phyloP scores from a whole-genome alignment of 2,113 vertebrate genomes.

The Myrmophylax atrothorax region DNA sequence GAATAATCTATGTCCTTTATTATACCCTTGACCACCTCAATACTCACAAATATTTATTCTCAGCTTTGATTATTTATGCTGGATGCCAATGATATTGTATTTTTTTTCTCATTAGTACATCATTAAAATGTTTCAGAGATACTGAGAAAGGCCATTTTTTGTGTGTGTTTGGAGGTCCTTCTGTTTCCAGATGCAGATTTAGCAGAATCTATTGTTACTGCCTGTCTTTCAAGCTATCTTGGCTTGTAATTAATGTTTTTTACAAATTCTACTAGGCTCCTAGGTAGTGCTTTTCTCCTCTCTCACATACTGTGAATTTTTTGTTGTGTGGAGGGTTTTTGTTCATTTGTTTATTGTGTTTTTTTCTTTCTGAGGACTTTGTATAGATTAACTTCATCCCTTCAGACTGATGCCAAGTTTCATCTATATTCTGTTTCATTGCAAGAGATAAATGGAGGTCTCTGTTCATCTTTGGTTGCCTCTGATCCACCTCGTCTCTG shows the following conservation, averaged over 20 bases:
- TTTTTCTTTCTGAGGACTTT: neutral
- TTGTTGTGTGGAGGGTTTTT: neutral
- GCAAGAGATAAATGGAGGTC: slow-evolving; percentile 12
- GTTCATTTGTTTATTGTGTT: rapidly evolving
- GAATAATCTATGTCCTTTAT: neutral
- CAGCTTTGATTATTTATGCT: neutral
- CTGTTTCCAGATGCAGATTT: neutral
- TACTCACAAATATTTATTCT: neutral
- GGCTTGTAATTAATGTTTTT: neutral
- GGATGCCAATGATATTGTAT: neutral
- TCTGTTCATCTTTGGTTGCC: slow-evolving; percentile 5
- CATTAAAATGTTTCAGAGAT: neutral
- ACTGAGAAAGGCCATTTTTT: neutral
- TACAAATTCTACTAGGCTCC: neutral
- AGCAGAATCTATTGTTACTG: neutral
- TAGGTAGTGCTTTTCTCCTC: neutral
- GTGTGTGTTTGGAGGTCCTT: neutral
- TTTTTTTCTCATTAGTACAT: neutral
- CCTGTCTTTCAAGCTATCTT: neutral
- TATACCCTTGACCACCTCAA: neutral
- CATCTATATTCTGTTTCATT: slow-evolving; percentile 19
- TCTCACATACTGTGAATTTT: neutral
- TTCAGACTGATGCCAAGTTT: neutral
- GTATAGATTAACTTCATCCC: neutral
- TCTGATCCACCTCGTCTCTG: slow-evolving; percentile 31